Evolutionary conservation across 2,797 vertebrate species (phyloP).

Genomic region (Sebastes umbrosus): DNA sequence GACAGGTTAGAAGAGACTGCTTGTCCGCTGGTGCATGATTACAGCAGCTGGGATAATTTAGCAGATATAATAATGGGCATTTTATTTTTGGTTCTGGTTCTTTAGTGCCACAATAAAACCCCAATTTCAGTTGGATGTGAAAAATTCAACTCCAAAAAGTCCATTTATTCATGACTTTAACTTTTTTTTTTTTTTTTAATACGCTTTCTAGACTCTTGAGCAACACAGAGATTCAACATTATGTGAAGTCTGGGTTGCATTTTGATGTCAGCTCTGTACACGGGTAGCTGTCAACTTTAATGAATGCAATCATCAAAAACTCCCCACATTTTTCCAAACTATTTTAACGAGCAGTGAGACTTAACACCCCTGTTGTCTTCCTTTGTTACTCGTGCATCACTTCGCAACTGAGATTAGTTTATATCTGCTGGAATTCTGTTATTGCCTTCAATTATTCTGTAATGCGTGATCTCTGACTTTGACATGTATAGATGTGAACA

Average conservation of each 20-base stretch:
- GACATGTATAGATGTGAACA: constrained; percentile 1
- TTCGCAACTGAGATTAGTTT: constrained; percentile 3
- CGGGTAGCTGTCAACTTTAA: constrained; percentile 8
- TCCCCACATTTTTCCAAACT: background rate
- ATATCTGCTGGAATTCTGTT: constrained; percentile 1
- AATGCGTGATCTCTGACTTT: constrained; percentile 7
- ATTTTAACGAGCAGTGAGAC: constrained; percentile 6
- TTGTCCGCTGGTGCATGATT: background rate
- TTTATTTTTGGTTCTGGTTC: background rate
- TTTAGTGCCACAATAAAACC: background rate
- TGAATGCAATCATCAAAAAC: constrained; percentile 16
- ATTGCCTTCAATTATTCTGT: constrained; percentile 1
- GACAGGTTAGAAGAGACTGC: background rate
- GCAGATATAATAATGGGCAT: background rate
- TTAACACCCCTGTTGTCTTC: background rate
- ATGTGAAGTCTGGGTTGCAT: background rate
- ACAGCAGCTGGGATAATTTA: background rate
- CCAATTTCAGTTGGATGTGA: background rate
- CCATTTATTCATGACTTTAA: background rate
- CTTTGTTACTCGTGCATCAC: constrained; percentile 1
- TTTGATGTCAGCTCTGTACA: background rate
- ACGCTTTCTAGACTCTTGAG: background rate
- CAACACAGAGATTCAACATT: background rate
- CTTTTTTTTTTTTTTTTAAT: background rate
- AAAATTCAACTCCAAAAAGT: background rate